phyloP scores from a whole-genome alignment of 2,888 invertebrate genomes.

The Falcaria lacertinaria region DNA sequence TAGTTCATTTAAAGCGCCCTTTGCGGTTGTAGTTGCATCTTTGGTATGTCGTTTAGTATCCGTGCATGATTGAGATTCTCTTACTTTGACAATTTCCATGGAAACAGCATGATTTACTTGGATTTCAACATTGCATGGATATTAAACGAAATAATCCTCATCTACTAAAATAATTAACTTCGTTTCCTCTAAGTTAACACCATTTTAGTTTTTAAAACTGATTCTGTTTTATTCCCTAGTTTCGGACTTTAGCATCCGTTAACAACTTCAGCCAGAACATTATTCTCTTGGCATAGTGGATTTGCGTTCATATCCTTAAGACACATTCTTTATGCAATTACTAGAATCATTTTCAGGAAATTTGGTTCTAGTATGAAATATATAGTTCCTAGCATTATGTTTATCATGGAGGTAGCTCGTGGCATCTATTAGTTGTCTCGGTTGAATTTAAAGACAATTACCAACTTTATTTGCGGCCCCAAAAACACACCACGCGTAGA shows the following conservation, averaged over 20 bases:
- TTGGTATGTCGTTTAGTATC: constrained; percentile 14
- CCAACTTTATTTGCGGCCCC: too few species aligned
- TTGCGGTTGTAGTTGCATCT: constrained; percentile 27
- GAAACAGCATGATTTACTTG: not conserved
- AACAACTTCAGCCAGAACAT: too few species aligned
- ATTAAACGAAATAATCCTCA: constrained; percentile 12
- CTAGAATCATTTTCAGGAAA: constrained; percentile 2
- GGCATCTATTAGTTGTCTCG: too few species aligned
- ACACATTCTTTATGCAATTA: too few species aligned
- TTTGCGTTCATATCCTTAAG: too few species aligned
- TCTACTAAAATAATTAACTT: constrained; percentile 65
- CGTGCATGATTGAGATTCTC: not conserved
- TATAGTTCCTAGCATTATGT: constrained; percentile 26
- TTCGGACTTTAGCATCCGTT: not conserved
- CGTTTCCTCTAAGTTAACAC: constrained; percentile 53
- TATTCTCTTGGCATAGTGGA: too few species aligned
- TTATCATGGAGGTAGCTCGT: constrained; percentile 22
- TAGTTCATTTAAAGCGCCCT: constrained; percentile 51
- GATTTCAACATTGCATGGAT: not conserved
- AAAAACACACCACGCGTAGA: too few species aligned
- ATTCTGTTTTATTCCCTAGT: constrained; percentile 28
- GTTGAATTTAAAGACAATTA: too few species aligned
- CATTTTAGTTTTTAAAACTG: constrained; percentile 49
- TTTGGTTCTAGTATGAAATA: constrained; percentile 6
- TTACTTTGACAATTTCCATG: not conserved